Percentiles rank a stretch among this genome's conserved stretches.
Conservation (phyloP, 2,888 invertebrate species). For the Slavum lentiscoides region DNA sequence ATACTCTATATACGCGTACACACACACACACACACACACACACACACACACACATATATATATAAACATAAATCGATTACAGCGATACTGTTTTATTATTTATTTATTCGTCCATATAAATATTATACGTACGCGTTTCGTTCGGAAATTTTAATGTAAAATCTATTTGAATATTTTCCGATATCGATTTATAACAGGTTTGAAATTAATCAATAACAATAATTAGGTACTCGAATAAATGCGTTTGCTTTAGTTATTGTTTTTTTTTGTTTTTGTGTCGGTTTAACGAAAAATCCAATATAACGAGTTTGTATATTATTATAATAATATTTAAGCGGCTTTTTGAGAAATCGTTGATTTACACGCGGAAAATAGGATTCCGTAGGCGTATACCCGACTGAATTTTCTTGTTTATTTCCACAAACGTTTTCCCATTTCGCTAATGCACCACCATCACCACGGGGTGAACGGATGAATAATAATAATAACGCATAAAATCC, state of each 20-base stretch:
- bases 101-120: neutral
- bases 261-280: neutral
- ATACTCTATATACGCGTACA: neutral
- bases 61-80: neutral
- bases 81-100: neutral
- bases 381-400: neutral
- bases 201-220: neutral
- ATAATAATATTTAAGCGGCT: constrained; percentile 9
- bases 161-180: no score
- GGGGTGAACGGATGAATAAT: constrained; percentile 40
- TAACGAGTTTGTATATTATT: neutral
- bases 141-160: neutral
- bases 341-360: constrained; percentile 2
- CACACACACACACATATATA: neutral
- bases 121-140: neutral
- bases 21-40: neutral
- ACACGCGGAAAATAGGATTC: constrained; percentile 28
- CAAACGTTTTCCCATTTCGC: constrained; percentile 48
- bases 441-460: constrained; percentile 25
- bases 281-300: neutral
- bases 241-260: neutral
- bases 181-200: no score
- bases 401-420: constrained; percentile 36
- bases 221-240: no score
- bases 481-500: constrained; percentile 48